Evolutionary conservation across 1,140 invertebrate genomes (phyloP).

Genomic region (Orchestia grillus): DNA sequence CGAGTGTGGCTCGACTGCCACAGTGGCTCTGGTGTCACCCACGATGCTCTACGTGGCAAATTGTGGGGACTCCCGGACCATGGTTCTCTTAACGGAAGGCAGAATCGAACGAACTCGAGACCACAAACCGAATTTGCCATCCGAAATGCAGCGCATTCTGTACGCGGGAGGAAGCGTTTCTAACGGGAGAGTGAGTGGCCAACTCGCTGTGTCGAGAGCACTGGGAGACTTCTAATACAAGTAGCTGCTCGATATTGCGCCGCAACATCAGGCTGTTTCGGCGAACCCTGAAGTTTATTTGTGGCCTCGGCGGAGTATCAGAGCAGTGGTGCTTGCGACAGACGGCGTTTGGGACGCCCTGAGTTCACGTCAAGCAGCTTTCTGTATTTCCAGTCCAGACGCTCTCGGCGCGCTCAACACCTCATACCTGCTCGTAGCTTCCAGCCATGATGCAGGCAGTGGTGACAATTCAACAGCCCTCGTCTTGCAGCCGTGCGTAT

Average conservation of each 20-base stretch:
- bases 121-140: slow-evolving; percentile 1
- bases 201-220: slow-evolving; percentile 12
- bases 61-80: slow-evolving; percentile 9
- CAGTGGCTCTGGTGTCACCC: neutral
- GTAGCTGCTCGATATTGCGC: neutral
- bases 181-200: neutral
- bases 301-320: neutral
- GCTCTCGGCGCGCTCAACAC: neutral
- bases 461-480: slow-evolving; percentile 14
- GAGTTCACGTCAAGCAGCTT: neutral
- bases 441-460: neutral
- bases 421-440: slow-evolving; percentile 2
- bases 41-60: neutral
- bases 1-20: slow-evolving; percentile 10
- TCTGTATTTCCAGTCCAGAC: neutral
- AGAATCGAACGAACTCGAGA: neutral
- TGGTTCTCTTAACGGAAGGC: neutral
- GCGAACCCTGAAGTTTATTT: slow-evolving; percentile 16
- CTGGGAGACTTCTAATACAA: slow-evolving; percentile 25
- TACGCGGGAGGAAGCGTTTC: neutral
- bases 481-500: neutral
- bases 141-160: slow-evolving; percentile 5
- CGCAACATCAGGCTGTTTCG: neutral
- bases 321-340: slow-evolving; percentile 3
- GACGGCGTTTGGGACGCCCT: slow-evolving; percentile 45